Conservation (phyloP, 2,113 vertebrate species). For the Hoplias malabaricus region DNA sequence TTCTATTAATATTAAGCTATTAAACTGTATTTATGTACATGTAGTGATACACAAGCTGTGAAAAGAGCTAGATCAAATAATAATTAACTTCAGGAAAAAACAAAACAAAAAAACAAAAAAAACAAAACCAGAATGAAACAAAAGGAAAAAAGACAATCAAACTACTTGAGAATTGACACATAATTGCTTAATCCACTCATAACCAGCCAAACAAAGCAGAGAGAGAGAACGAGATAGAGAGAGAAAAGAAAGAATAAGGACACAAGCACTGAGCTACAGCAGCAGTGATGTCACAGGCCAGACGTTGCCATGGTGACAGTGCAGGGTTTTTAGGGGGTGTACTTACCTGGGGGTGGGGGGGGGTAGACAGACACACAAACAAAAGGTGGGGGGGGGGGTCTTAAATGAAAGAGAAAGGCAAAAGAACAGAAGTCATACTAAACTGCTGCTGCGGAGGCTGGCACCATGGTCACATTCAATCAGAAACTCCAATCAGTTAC, state of each 20-base stretch:
- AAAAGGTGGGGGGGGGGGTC: constrained; percentile 51
- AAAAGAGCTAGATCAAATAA: constrained; percentile 96
- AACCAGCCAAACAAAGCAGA: constrained; percentile 99
- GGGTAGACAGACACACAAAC: constrained; percentile 59
- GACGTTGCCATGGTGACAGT: constrained; percentile 92
- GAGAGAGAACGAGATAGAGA: constrained; percentile 43
- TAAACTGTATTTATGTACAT: background rate
- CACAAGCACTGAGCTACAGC: constrained; percentile 99
- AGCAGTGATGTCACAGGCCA: constrained; percentile 94
- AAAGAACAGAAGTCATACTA: constrained; percentile 71
- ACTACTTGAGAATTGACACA: constrained; percentile 89
- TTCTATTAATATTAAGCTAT: constrained; percentile 13
- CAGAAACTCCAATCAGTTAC: constrained; percentile 66
- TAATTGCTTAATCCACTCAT: constrained; percentile 97
- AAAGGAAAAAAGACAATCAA: constrained; percentile 80
- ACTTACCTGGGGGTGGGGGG: constrained; percentile 73
- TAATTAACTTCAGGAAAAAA: constrained; percentile 87
- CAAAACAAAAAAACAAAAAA: constrained; percentile 72
- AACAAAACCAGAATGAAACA: constrained; percentile 72
- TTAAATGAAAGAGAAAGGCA: constrained; percentile 68
- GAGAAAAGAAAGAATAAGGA: constrained; percentile 62
- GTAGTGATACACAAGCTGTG: constrained; percentile 85
- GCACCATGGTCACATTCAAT: constrained; percentile 67
- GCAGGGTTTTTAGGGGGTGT: constrained; percentile 69
- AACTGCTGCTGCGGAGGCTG: constrained; percentile 70